These are phyloP conservation scores for Hippocampus guttulatus DNA, from an alignment of 2,113 vertebrate species.

Conservation along the genomic window DNA sequence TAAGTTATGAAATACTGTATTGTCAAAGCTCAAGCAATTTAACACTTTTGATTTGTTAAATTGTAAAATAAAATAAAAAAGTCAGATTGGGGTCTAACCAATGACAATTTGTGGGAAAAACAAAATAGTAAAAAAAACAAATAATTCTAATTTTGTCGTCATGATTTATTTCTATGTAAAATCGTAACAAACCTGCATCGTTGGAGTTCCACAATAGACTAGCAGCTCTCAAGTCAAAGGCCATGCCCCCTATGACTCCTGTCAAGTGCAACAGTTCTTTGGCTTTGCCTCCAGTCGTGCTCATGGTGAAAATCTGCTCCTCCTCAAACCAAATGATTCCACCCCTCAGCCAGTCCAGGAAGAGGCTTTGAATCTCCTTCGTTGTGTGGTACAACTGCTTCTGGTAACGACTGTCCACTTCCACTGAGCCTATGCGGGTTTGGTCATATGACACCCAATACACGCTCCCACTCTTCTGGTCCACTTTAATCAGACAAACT, in stretches of 20 bases:
- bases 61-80: background rate
- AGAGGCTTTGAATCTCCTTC: constrained; percentile 66
- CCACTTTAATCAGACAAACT: constrained; percentile 80
- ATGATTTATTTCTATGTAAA: too few relatives aligned
- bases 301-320: constrained; percentile 68
- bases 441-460: constrained; percentile 82
- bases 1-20: too few relatives aligned
- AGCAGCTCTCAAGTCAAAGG: constrained; percentile 74
- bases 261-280: constrained; percentile 65
- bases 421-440: constrained; percentile 67
- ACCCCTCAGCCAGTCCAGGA: constrained; percentile 77
- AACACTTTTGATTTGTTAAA: background rate
- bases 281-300: constrained; percentile 62
- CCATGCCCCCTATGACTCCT: constrained; percentile 39
- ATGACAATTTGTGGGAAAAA: too few relatives aligned
- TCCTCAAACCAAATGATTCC: constrained; percentile 79
- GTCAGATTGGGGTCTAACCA: too few relatives aligned
- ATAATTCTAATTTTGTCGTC: too few relatives aligned
- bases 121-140: too few relatives aligned
- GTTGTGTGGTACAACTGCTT: constrained; percentile 68
- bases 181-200: constrained; percentile 60
- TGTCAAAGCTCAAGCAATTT: too few relatives aligned
- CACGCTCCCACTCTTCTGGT: constrained; percentile 73
- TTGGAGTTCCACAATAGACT: constrained; percentile 79
- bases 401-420: background rate